Evolutionary conservation across 2,113 vertebrate genomes (phyloP).

Genomic region (Rhombomys opimus): DNA sequence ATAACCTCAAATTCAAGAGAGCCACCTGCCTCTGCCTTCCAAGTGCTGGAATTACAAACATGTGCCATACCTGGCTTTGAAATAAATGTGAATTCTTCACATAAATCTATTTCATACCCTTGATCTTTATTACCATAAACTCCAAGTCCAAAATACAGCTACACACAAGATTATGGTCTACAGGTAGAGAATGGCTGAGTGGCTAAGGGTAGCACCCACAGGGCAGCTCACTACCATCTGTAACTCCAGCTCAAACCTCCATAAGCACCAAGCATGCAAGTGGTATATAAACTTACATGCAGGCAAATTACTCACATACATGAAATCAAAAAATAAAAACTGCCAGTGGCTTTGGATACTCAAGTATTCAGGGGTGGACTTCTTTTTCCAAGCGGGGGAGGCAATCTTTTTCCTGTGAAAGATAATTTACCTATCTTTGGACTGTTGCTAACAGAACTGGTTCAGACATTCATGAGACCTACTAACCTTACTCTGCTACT

Average conservation of each 20-base stretch:
- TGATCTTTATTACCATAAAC: constrained; percentile 12
- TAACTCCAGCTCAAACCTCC: not conserved
- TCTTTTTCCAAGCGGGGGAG: not conserved
- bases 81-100: not conserved
- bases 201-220: not conserved
- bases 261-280: not conserved
- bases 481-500: not conserved
- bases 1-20: not conserved
- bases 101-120: not conserved
- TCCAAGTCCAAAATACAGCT: constrained; percentile 9
- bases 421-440: not conserved
- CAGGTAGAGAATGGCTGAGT: not conserved
- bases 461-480: not conserved
- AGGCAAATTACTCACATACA: not conserved
- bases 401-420: not conserved
- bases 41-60: not conserved
- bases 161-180: not conserved
- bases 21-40: not conserved
- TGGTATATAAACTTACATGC: not conserved
- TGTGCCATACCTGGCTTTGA: not conserved
- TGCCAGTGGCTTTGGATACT: not conserved
- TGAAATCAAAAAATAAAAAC: not conserved
- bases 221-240: not conserved
- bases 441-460: not conserved
- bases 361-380: not conserved